These are phyloP conservation scores for Peromyscus leucopus DNA, from an alignment of 2,113 vertebrate genomes.

Conservation along the genomic window DNA sequence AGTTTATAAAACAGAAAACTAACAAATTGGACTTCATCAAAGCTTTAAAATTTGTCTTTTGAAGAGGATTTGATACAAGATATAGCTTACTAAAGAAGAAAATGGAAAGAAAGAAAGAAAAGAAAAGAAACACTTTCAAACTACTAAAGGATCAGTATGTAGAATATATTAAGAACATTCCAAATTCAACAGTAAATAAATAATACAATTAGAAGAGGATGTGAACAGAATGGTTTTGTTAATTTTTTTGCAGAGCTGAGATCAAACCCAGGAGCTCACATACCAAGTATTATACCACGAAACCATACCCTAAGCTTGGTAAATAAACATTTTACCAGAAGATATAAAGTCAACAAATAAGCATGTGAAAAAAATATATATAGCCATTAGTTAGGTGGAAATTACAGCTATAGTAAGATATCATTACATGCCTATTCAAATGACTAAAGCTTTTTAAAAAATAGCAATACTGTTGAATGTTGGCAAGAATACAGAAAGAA, in stretches of 20 bases:
- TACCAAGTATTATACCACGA: neutral
- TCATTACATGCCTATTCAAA: neutral
- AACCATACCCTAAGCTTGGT: neutral
- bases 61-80: neutral
- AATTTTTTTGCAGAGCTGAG: neutral
- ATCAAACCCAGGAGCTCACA: neutral
- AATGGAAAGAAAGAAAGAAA: neutral
- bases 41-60: neutral
- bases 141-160: neutral
- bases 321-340: neutral
- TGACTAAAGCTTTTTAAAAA: neutral
- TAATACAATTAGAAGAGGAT: neutral
- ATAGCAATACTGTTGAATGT: neutral
- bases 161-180: neutral
- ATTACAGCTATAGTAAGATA: neutral
- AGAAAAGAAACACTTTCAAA: neutral
- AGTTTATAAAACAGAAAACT: neutral
- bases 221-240: neutral
- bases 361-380: neutral
- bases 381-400: neutral
- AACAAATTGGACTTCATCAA: neutral
- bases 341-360: neutral
- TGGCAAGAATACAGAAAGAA: conserved; percentile 6
- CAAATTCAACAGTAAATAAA: neutral
- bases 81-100: too few species aligned